These are phyloP conservation scores for Drosophila repletoides DNA, from an alignment of 1,140 invertebrate species.

Conservation along the genomic window DNA sequence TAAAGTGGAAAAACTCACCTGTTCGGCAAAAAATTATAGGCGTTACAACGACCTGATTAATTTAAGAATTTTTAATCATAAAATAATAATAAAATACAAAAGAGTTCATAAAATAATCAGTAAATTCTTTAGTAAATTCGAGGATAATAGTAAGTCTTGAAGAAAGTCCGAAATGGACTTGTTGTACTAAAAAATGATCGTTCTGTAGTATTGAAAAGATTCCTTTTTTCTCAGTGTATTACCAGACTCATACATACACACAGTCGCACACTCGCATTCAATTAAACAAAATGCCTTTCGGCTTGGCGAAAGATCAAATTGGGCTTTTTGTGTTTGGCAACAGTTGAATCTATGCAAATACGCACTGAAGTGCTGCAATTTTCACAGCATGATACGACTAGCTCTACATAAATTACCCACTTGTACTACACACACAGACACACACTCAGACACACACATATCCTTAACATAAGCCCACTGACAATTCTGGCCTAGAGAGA, in stretches of 20 bases:
- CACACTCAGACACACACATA: not conserved
- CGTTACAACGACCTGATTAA: too few species aligned
- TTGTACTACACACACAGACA: slow-evolving; percentile 16
- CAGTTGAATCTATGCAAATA: slow-evolving; percentile 42
- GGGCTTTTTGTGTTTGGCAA: slow-evolving; percentile 27
- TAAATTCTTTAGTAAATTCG: too few species aligned
- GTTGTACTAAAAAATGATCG: too few species aligned
- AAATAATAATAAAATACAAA: too few species aligned
- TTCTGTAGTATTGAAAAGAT: too few species aligned
- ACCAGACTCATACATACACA: slow-evolving; percentile 6
- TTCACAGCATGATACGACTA: slow-evolving; percentile 24
- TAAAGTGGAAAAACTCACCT: too few species aligned
- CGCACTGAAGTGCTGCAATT: slow-evolving; percentile 31
- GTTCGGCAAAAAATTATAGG: too few species aligned
- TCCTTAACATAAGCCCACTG: not conserved
- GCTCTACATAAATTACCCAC: slow-evolving; percentile 42
- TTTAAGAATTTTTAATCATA: too few species aligned
- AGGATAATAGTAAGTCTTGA: too few species aligned
- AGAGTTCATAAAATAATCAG: too few species aligned
- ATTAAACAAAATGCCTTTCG: slow-evolving; percentile 43
- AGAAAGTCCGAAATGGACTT: too few species aligned
- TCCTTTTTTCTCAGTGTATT: too few species aligned
- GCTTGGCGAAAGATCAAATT: slow-evolving; percentile 23
- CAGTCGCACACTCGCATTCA: slow-evolving; percentile 9
- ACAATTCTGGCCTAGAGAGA: slow-evolving; percentile 7